Base-by-base conservation (phyloP, 1,140 invertebrate species). In the Drosophila yakuba region DNA sequence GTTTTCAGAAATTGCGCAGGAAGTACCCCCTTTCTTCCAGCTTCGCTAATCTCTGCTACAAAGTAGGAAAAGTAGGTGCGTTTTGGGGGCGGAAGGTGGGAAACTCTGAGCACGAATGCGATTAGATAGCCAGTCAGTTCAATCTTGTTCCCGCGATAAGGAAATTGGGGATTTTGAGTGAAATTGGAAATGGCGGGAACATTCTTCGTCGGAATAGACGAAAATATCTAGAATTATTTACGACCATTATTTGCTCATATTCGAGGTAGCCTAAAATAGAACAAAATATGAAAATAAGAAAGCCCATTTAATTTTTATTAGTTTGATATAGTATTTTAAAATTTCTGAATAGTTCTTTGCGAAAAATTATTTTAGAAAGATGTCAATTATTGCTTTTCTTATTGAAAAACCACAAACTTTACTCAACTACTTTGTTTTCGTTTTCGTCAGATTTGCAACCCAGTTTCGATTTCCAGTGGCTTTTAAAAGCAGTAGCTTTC, bases 51-150 rank as follows among this genome's bases (percentile, higher is more conserved):
- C 25, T 57, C 3, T n/a, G 2, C 8, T 3, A 20, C 11, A 15
- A 10, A 1, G 6, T 3, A 45, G 17, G 43, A 45, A 45, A 32
- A 32, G 3, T 8, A 14, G 20, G 39, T 47, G 55, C 8, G 20
- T 35, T 56, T n/a, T 36, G 45, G 47, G 43, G 48, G 15, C 38
- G 58, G 64, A 44, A 51, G 43, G 67, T 52, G 58, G 69, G 35
- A 56, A 77, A 63, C 61, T 60, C 41, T 23, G 39, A 28, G 44
- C 25, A 44, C 35, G 45, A 59, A 50, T 58, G 17, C 51, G 79
- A 84, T 84, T 84, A 84, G 80, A 84, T 84, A 85, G 74, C 64
- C 80, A 50, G 57, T 74, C 80, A 80, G 79, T 72, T 85, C 76
- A 84, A 80, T 84, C 80, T 84, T 84, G 58, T 71, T 28, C 39